phyloP scores from a whole-genome alignment of 2,888 invertebrate genomes.

The Andricus quercusramuli region DNA sequence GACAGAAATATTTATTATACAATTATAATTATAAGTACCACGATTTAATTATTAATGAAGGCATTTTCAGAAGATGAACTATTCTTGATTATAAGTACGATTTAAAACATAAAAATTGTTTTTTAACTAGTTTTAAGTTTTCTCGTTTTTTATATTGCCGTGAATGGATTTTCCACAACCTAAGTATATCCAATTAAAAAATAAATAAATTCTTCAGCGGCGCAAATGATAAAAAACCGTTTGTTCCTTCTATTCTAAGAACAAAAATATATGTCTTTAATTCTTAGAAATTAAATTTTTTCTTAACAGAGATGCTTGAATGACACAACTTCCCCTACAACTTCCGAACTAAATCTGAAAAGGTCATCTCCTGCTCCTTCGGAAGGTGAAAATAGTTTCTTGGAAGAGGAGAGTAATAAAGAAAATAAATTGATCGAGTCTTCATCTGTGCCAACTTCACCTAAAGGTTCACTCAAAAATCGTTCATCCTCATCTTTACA shows the following conservation, averaged over 20 bases:
- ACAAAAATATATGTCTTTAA: neutral
- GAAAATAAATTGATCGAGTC: constrained; percentile 8
- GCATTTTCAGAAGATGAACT: no score
- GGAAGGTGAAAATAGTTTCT: constrained; percentile 16
- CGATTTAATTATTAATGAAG: no score
- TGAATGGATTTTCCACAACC: no score
- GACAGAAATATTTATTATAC: no score
- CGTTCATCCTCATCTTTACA: constrained; percentile 8
- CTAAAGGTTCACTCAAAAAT: neutral
- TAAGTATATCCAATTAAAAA: no score
- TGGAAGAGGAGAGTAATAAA: constrained; percentile 11
- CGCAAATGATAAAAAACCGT: no score
- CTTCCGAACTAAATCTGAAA: constrained; percentile 37
- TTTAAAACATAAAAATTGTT: no score
- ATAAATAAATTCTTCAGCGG: no score
- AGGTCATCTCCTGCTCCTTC: neutral
- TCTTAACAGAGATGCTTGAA: neutral
- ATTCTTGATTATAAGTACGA: no score
- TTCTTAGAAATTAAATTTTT: neutral
- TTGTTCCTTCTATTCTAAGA: no score
- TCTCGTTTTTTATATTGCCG: no score
- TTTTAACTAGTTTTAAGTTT: neutral
- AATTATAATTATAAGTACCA: no score
- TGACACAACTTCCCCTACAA: constrained; percentile 38
- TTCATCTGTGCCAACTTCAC: constrained; percentile 10